phyloP scores from a whole-genome alignment of 2,888 invertebrate species.

The Aethes cnicana region DNA sequence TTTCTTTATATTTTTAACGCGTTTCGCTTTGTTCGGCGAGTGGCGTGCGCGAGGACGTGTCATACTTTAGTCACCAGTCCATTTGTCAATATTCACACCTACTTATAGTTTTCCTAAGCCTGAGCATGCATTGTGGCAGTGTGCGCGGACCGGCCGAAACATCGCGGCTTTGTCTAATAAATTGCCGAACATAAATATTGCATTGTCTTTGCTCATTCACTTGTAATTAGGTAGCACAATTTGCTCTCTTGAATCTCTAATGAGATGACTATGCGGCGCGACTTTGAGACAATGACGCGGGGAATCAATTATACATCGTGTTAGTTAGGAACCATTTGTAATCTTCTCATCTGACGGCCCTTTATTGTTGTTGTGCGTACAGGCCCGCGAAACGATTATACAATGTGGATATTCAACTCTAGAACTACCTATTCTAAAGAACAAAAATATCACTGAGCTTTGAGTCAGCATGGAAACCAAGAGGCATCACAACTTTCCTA shows the following conservation, averaged over 20 bases:
- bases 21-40: constrained; percentile 58
- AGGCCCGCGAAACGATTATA: constrained; percentile 6
- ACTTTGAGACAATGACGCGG: constrained; percentile 64
- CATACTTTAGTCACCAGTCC: constrained; percentile 56
- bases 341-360: constrained; percentile 46
- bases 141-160: constrained; percentile 63
- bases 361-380: constrained; percentile 15
- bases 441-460: no score
- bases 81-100: constrained; percentile 57
- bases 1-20: constrained; percentile 67
- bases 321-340: constrained; percentile 49
- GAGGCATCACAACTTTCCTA: no score
- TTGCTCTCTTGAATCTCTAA: constrained; percentile 77
- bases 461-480: no score
- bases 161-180: constrained; percentile 76
- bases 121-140: constrained; percentile 64
- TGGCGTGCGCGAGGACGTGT: constrained; percentile 59
- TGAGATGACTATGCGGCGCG: constrained; percentile 61
- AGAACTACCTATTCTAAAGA: no score
- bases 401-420: neutral
- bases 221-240: constrained; percentile 81
- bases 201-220: constrained; percentile 75
- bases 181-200: constrained; percentile 79
- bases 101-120: constrained; percentile 69
- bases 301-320: constrained; percentile 70